Percentiles rank a stretch among this genome's conserved stretches.
Evolutionary conservation across 2,113 vertebrate genomes (phyloP).

Genomic region (Elgaria multicarinata): DNA sequence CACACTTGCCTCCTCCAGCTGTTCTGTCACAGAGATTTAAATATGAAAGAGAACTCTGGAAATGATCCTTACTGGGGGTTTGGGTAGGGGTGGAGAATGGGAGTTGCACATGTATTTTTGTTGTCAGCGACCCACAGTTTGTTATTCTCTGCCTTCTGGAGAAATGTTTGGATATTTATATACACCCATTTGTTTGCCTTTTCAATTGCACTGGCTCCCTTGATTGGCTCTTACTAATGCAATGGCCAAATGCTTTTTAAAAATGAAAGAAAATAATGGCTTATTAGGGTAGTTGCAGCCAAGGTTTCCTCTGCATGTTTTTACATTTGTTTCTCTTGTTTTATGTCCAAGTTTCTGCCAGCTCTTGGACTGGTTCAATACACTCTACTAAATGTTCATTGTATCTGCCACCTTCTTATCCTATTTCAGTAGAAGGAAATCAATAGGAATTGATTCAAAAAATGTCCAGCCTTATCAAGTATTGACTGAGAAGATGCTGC

Average conservation of each 20-base stretch:
- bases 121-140: background rate
- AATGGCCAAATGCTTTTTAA: conserved; percentile 13
- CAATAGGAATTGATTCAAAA: conserved; percentile 77
- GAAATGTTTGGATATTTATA: conserved; percentile 25
- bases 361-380: conserved; percentile 56
- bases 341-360: conserved; percentile 42
- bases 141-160: background rate
- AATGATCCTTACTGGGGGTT: background rate
- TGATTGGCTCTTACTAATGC: conserved; percentile 6
- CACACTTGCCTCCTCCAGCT: background rate
- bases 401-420: conserved; percentile 68
- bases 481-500: conserved; percentile 52
- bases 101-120: background rate
- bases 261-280: conserved; percentile 7
- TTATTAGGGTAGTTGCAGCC: background rate
- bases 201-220: conserved; percentile 41
- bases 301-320: conserved; percentile 19
- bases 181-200: conserved; percentile 28
- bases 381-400: conserved; percentile 57
- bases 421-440: conserved; percentile 72
- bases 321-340: conserved; percentile 38
- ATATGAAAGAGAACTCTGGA: background rate
- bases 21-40: background rate
- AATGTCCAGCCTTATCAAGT: conserved; percentile 76
- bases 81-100: accelerated